Percentiles rank a stretch among this genome's conserved stretches.
These are phyloP conservation scores for Siniperca knerii DNA, from an alignment of 2,113 vertebrate genomes.

Conservation along the genomic window DNA sequence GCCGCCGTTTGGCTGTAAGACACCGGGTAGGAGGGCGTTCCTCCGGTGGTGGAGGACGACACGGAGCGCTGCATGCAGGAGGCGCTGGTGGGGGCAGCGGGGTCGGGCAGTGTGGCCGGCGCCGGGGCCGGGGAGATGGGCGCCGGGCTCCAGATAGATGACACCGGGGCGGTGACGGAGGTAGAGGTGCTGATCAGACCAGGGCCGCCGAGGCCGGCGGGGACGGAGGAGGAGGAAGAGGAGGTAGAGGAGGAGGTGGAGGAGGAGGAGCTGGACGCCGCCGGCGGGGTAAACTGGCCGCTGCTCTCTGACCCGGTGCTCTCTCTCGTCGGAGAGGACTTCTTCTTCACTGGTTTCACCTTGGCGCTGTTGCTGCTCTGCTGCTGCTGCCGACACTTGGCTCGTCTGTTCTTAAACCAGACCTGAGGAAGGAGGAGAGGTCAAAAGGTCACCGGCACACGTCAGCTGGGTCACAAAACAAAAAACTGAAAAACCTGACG, in stretches of 20 bases:
- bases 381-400: slow-evolving; percentile 92
- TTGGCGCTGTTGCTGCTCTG: slow-evolving; percentile 90
- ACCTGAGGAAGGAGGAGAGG: slow-evolving; percentile 84
- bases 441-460: slow-evolving; percentile 36
- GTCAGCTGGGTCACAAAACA: not conserved
- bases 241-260: slow-evolving; percentile 85
- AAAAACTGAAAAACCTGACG: not conserved
- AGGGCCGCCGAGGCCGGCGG: slow-evolving; percentile 58
- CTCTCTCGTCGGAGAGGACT: slow-evolving; percentile 91
- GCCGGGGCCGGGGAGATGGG: slow-evolving; percentile 92
- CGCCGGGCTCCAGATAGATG: slow-evolving; percentile 97
- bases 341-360: slow-evolving; percentile 93
- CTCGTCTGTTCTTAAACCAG: slow-evolving; percentile 95
- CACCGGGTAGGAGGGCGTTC: slow-evolving; percentile 89
- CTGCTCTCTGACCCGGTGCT: slow-evolving; percentile 96
- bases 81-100: slow-evolving; percentile 85
- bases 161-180: slow-evolving; percentile 88
- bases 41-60: slow-evolving; percentile 57
- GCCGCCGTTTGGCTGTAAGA: slow-evolving; percentile 92
- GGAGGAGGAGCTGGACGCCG: slow-evolving; percentile 87
- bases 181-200: slow-evolving; percentile 81
- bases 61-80: slow-evolving; percentile 95
- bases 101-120: slow-evolving; percentile 84
- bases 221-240: slow-evolving; percentile 72
- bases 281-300: slow-evolving; percentile 94